Conservation (phyloP, 2,797 vertebrate species). For the Serranus cabrilla region DNA sequence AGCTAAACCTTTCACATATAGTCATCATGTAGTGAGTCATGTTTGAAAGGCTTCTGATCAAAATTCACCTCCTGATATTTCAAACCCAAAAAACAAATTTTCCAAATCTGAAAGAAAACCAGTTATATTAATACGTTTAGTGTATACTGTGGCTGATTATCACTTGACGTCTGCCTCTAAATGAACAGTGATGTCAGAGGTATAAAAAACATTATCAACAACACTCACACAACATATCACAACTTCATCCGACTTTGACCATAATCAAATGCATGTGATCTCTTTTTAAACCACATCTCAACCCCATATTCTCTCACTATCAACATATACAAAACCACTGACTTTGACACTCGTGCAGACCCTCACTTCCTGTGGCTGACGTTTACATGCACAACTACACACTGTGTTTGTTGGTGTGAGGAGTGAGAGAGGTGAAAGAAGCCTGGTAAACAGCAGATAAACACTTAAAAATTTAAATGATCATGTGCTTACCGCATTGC, state of each 20-base stretch:
- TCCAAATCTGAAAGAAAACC: not conserved
- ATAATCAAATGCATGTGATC: constrained; percentile 48
- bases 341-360: constrained; percentile 57
- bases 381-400: constrained; percentile 1
- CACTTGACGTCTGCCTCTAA: not conserved
- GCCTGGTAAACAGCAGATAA: constrained; percentile 5
- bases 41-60: not conserved
- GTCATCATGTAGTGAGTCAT: constrained; percentile 57
- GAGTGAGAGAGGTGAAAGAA: not conserved
- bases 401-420: not conserved
- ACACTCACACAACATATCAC: not conserved
- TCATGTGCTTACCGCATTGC: constrained; percentile 48
- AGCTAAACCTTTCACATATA: constrained; percentile 18
- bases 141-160: not conserved
- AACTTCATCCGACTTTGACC: constrained; percentile 28
- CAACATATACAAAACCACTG: constrained; percentile 25
- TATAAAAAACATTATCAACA: not conserved
- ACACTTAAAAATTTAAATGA: constrained; percentile 13
- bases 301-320: constrained; percentile 4
- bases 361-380: constrained; percentile 73
- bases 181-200: not conserved
- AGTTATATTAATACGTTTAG: too few relatives aligned
- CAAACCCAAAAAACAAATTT: not conserved
- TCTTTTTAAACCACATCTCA: constrained; percentile 60
- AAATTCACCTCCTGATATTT: not conserved